phyloP scores from a whole-genome alignment of 2,797 vertebrate species.

The Anabas testudineus region DNA sequence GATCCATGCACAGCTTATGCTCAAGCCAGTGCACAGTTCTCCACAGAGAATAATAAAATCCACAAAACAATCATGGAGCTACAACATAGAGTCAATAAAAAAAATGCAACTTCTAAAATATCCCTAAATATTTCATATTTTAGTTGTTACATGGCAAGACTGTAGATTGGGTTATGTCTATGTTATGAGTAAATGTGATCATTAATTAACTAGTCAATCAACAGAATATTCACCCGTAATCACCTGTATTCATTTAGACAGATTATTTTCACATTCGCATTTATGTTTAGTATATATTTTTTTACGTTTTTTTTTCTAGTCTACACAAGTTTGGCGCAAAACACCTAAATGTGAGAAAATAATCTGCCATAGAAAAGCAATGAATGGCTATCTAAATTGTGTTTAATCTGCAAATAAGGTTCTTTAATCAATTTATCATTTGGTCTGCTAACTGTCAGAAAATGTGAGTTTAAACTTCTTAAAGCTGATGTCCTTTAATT shows the following conservation, averaged over 20 bases:
- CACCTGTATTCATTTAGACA: too few species aligned
- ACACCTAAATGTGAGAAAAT: background rate
- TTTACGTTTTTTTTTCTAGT: too few species aligned
- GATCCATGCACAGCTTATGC: slow-evolving; percentile 46
- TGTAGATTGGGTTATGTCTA: background rate
- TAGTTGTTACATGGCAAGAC: background rate
- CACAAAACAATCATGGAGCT: slow-evolving; percentile 3
- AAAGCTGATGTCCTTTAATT: background rate
- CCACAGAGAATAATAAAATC: slow-evolving; percentile 5
- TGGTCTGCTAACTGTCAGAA: background rate
- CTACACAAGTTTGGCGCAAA: too few species aligned
- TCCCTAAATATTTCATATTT: background rate
- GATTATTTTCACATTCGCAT: too few species aligned
- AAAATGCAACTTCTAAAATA: too few species aligned
- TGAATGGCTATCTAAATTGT: background rate
- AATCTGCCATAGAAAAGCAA: background rate
- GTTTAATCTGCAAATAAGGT: background rate
- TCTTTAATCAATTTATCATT: background rate
- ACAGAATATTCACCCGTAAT: too few species aligned
- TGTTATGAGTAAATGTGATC: too few species aligned
- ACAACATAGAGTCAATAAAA: too few species aligned
- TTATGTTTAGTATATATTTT: too few species aligned
- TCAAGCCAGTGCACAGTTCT: slow-evolving; percentile 74
- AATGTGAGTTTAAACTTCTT: background rate
- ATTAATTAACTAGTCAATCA: too few species aligned